phyloP scores from a whole-genome alignment of 2,888 invertebrate species.

The Amorpha juglandis region DNA sequence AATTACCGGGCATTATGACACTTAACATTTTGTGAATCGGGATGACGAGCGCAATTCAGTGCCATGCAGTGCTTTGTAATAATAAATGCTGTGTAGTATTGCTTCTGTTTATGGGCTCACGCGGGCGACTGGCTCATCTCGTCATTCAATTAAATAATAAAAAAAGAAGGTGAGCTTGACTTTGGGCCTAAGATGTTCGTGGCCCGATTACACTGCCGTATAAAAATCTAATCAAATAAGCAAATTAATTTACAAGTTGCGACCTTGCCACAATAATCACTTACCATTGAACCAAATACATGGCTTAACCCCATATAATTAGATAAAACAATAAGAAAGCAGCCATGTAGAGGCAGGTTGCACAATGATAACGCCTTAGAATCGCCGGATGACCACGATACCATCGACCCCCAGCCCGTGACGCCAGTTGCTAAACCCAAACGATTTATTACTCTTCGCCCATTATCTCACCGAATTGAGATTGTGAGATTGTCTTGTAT shows the following conservation, averaged over 20 bases:
- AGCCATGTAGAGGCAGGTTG: slow-evolving; percentile 58
- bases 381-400: slow-evolving; percentile 78
- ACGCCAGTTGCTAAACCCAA: slow-evolving; percentile 65
- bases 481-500: slow-evolving; percentile 11
- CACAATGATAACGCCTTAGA: slow-evolving; percentile 63
- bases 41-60: too few relatives aligned
- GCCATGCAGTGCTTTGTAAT: too few relatives aligned
- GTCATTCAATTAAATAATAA: too few relatives aligned
- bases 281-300: slow-evolving; percentile 64
- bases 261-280: slow-evolving; percentile 38
- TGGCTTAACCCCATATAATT: slow-evolving; percentile 59
- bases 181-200: too few relatives aligned
- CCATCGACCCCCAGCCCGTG: slow-evolving; percentile 57
- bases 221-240: background rate
- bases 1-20: too few relatives aligned
- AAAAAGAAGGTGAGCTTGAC: too few relatives aligned
- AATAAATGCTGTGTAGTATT: too few relatives aligned
- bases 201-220: too few relatives aligned
- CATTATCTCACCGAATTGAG: slow-evolving; percentile 23
- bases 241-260: background rate
- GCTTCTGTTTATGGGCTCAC: too few relatives aligned
- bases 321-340: slow-evolving; percentile 80
- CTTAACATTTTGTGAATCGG: too few relatives aligned
- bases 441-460: slow-evolving; percentile 44
- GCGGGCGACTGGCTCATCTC: too few relatives aligned